Base-by-base conservation (phyloP, 1,140 invertebrate species). In the Drosophila leontia region DNA sequence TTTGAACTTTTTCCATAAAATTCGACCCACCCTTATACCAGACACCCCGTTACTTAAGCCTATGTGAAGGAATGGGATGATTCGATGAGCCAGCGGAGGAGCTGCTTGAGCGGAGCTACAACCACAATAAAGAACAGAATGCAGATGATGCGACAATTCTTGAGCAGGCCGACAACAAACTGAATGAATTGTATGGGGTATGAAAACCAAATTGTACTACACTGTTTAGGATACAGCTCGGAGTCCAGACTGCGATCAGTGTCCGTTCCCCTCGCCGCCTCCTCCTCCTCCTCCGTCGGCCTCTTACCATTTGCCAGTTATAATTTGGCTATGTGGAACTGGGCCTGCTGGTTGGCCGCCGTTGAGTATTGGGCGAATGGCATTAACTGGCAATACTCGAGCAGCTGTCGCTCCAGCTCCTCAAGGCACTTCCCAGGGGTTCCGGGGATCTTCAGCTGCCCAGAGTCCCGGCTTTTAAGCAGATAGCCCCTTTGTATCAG, bases 381-480 rank as follows among this genome's bases (percentile, higher is more conserved):
- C 91, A 92, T 90, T 11, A 92, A 61, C 51, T 92, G 80, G 39
- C 91, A 92, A 61, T 92, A 92, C 37, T 72, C 65, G 8, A 92
- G 75, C 45, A 92, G 50, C 39, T 91, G 79, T 12, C 23, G 32
- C 37, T 92, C 91, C 59, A 92, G 63, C 39, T 80, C 70, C 5
- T 59, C 35, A 23, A 92, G 74, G 51, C 81, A 80, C 65, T 88
- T 90, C 8, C 77, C 71, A 4, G 84, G 58, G 2, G 51, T 41
- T 3, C 48, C 17, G 1, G 62, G 55, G n/a, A 87, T 60, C 13
- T 57, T 72, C 68, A 92, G 53, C 29, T 88, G 48, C 4, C 91
- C 91, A 12, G 63, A 86, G 7, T 92, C 84, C 2, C 77, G 82
- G 3, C 58, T 56, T 17, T 85, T 91, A 1, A 62, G 23, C 9